These are phyloP conservation scores for Drosophila imparisetae DNA, from an alignment of 2,888 invertebrate species.

Conservation along the genomic window DNA sequence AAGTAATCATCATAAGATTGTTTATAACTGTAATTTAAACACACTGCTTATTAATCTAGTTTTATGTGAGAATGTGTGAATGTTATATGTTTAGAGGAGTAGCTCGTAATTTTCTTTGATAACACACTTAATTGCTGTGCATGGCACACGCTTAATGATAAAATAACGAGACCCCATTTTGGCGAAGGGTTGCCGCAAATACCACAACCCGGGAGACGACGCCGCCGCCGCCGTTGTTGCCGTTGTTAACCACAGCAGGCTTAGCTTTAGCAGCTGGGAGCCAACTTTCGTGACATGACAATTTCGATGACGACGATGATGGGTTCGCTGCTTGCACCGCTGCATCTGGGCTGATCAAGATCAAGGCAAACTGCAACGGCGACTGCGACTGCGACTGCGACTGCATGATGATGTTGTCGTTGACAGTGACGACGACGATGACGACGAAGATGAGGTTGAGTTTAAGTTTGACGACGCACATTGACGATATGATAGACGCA, in stretches of 20 bases:
- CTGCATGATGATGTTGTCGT: constrained; percentile 77
- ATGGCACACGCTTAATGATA: constrained; percentile 53
- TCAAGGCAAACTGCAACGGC: constrained; percentile 55
- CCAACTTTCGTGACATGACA: constrained; percentile 80
- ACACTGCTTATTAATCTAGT: constrained; percentile 4
- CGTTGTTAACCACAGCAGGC: constrained; percentile 32
- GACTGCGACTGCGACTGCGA: constrained; percentile 57
- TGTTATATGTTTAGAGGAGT: constrained; percentile 7
- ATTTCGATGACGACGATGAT: constrained; percentile 77
- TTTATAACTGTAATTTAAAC: not conserved
- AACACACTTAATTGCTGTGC: constrained; percentile 46
- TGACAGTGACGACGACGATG: constrained; percentile 72
- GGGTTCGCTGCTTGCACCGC: constrained; percentile 40
- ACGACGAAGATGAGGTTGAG: constrained; percentile 59
- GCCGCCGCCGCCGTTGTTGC: constrained; percentile 34
- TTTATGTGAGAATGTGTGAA: constrained; percentile 4
- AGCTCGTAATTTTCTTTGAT: constrained; percentile 8
- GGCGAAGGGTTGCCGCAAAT: constrained; percentile 51
- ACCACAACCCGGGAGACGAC: constrained; percentile 70
- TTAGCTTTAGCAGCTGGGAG: constrained; percentile 67
- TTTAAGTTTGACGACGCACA: constrained; percentile 51
- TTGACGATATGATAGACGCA: constrained; percentile 80
- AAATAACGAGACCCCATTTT: constrained; percentile 59
- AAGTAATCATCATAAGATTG: not conserved
- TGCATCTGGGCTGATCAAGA: constrained; percentile 54